Conservation (phyloP, 2,797 vertebrate genomes). For the Danio choprae region DNA sequence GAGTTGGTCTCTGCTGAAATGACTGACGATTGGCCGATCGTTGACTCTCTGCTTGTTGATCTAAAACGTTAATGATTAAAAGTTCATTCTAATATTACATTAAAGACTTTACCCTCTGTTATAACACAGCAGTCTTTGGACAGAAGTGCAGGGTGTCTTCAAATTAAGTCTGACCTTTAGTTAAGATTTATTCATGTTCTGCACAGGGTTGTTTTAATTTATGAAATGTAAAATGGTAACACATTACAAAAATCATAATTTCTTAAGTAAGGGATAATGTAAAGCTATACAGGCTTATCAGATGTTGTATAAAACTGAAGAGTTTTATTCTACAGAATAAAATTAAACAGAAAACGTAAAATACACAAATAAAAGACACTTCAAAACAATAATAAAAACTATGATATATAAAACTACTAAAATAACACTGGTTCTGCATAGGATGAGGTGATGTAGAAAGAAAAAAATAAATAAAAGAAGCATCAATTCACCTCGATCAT, state of each 20-base stretch:
- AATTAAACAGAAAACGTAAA: neutral
- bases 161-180: neutral
- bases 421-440: neutral
- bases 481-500: constrained; percentile 64
- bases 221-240: neutral
- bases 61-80: constrained; percentile 63
- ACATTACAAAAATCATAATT: too few relatives aligned
- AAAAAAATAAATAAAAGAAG: neutral
- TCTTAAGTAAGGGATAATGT: too few relatives aligned
- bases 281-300: too few relatives aligned
- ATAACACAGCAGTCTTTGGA: constrained; percentile 7
- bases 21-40: constrained; percentile 74
- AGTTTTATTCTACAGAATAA: neutral
- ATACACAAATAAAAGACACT: neutral
- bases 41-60: constrained; percentile 74
- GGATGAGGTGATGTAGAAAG: neutral
- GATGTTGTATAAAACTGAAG: too few relatives aligned
- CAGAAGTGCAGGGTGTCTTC: neutral
- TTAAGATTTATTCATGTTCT: constrained; percentile 5
- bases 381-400: neutral
- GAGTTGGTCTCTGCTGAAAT: constrained; percentile 73
- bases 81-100: constrained; percentile 11
- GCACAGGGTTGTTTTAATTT: neutral
- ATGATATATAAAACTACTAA: neutral
- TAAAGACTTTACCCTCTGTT: neutral